Percentiles rank a stretch among this genome's conserved stretches.
Conservation (phyloP, 2,797 vertebrate genomes). For the Lagodon rhomboides region DNA sequence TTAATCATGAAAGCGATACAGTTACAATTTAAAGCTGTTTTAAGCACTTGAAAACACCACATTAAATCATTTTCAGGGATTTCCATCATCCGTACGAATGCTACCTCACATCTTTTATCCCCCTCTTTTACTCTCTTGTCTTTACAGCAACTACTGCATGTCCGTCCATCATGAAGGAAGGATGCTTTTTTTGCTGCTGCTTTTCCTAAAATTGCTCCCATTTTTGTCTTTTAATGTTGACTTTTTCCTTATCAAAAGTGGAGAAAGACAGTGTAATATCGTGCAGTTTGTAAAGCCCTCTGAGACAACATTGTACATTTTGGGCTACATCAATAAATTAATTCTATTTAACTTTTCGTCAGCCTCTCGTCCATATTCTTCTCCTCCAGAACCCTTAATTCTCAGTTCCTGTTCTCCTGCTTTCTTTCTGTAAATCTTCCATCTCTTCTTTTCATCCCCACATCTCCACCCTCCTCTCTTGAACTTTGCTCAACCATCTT, state of each 20-base stretch:
- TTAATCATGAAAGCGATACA: too few species aligned
- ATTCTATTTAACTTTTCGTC: neutral
- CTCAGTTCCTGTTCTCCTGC: neutral
- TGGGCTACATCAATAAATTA: neutral
- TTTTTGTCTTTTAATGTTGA: neutral
- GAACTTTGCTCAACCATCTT: constrained; percentile 17
- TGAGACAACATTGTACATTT: neutral
- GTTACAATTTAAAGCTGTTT: too few species aligned
- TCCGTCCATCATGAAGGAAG: neutral
- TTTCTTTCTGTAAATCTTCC: neutral
- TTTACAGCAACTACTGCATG: neutral
- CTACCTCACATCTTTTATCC: neutral
- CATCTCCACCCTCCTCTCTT: constrained; percentile 22
- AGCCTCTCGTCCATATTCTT: neutral
- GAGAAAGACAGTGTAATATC: neutral
- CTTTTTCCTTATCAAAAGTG: neutral
- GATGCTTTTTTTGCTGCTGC: neutral
- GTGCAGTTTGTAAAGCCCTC: neutral
- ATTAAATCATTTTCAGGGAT: too few species aligned
- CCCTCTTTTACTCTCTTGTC: neutral
- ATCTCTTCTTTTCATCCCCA: constrained; percentile 3
- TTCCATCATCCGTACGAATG: too few species aligned
- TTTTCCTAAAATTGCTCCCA: neutral
- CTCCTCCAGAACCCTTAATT: neutral
- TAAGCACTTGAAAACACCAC: too few species aligned